Evolutionary conservation across 1,140 invertebrate genomes (phyloP).

Genomic region (Philotrypesis tridentata): DNA sequence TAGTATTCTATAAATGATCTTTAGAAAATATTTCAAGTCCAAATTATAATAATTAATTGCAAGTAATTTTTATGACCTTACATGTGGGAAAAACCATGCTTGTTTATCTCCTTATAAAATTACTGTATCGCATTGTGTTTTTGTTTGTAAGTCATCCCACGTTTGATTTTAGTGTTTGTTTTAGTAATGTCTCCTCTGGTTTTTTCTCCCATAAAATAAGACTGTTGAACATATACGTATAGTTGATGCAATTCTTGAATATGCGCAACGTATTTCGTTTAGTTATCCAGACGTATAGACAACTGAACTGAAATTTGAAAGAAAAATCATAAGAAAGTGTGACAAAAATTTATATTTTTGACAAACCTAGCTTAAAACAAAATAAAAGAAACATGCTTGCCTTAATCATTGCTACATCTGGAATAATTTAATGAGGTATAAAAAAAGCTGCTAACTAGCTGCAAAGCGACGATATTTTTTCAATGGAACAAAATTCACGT

Average conservation of each 20-base stretch:
- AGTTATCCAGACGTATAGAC: neutral
- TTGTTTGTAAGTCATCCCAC: neutral
- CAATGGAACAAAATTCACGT: neutral
- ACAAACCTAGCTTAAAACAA: constrained; percentile 1
- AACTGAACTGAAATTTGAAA: constrained; percentile 6
- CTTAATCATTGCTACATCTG: constrained; percentile 30
- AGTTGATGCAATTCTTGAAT: constrained; percentile 15
- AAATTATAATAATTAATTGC: neutral
- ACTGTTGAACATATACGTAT: constrained; percentile 32
- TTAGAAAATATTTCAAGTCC: neutral
- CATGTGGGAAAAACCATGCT: neutral
- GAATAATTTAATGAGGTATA: constrained; percentile 29
- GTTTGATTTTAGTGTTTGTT: neutral
- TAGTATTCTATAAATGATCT: neutral
- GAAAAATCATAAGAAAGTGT: neutral
- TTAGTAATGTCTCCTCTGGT: neutral
- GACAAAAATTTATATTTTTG: constrained; percentile 34
- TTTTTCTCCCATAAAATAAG: constrained; percentile 9
- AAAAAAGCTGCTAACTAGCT: neutral
- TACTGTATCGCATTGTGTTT: neutral
- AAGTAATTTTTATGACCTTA: constrained; percentile 20
- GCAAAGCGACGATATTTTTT: neutral
- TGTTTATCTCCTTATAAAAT: neutral
- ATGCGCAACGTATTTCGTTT: constrained; percentile 9
- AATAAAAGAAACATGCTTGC: constrained; percentile 19